Evolutionary conservation across 2,113 vertebrate species (phyloP), one percentile per base, ranked within the genome.

Genomic region (Coptodon bakossiorum): DNA sequence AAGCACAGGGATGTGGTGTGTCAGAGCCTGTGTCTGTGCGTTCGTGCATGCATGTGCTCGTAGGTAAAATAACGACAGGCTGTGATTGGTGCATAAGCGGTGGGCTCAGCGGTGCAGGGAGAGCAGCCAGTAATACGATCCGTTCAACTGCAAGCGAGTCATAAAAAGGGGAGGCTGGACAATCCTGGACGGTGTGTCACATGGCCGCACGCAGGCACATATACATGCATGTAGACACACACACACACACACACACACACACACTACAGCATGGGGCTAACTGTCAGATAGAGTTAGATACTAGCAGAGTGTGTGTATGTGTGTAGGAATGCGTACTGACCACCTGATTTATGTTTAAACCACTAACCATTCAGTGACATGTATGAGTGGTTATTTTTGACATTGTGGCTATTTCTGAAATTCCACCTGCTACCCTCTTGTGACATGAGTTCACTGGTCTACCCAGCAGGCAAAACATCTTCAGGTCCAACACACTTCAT

Each of bases 31-130:
- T 45, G 66, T n/a, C 84, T 48, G 76, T 87, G 85, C 24, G 48
- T 84, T 22, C 31, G 86, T 78, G 89, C 79, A 45, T 88, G 84
- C 61, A 19, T 88, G 92, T 84, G 91, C 38, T 81, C 76, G 68
- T 12, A 76, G 76, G 81, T 85, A 63, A 50, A 73, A 34, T 34
- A 78, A 52, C 17, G 85, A 56, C 53, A 6, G 84, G 87, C 89
- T 93, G 89, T 90, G 93, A 95, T 95, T 95, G 94, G 94, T 79
- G 93, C 90, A 90, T 82, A 88, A 87, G 57, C 83, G 81, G 93
- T 95, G 94, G 91, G 94, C 91, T 94, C 94, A 95, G 93, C 88
- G 61, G 87, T 88, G 91, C 89, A 54, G 71, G 79, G 84, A 91
- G 84, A 94, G 88, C 84, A 91, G 84, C 89, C 90, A 93, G 92